These are phyloP conservation scores for Lasaia peninsularis DNA, from an alignment of 1,140 invertebrate species.

Conservation along the genomic window DNA sequence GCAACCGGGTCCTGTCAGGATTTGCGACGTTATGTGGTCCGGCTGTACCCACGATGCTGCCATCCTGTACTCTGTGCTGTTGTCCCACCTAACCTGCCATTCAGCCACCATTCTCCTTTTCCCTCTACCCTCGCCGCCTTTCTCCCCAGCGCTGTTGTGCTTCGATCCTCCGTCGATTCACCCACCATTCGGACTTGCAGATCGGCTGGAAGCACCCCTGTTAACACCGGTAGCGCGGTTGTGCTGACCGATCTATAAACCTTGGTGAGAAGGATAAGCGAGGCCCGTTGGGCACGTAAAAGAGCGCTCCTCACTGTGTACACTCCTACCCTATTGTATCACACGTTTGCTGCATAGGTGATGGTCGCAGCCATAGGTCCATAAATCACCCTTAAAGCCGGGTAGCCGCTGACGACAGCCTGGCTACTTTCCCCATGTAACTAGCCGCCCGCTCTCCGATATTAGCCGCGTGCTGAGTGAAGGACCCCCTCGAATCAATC, in stretches of 20 bases:
- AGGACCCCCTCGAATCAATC: too few relatives aligned
- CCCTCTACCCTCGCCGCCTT: neutral
- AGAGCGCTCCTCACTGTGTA: neutral
- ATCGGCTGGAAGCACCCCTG: slow-evolving; percentile 13
- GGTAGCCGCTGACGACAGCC: neutral
- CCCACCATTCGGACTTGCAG: slow-evolving; percentile 2
- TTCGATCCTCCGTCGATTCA: neutral
- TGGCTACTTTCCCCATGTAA: too few relatives aligned
- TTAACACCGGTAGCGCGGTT: slow-evolving; percentile 3
- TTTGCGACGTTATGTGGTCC: neutral
- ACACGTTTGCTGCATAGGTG: neutral
- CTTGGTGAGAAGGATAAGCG: slow-evolving; percentile 12
- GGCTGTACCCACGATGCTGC: neutral
- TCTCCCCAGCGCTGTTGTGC: neutral
- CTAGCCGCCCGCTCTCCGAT: too few relatives aligned
- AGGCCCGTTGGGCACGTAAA: neutral
- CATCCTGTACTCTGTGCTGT: neutral
- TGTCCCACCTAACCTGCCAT: neutral
- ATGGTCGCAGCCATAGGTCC: neutral
- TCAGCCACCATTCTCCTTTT: neutral
- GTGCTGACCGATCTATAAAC: slow-evolving; percentile 7
- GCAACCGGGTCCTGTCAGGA: neutral
- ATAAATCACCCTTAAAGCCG: neutral
- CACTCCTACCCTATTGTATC: neutral
- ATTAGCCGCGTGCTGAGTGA: neutral